phyloP scores from a whole-genome alignment of 2,113 vertebrate species.

The Scartelaos histophorus region DNA sequence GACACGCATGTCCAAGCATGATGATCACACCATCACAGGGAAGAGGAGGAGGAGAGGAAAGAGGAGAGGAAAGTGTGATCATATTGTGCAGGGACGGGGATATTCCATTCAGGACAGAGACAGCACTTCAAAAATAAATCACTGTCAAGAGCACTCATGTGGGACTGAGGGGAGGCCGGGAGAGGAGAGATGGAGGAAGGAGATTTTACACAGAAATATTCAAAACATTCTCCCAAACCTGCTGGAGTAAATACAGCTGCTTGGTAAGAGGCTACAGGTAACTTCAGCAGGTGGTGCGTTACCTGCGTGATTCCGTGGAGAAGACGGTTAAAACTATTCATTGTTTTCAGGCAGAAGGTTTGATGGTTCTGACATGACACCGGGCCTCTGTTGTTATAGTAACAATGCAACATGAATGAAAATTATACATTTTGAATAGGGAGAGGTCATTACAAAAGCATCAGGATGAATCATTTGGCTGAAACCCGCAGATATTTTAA shows the following conservation, averaged over 20 bases:
- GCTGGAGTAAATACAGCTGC: conserved; percentile 13
- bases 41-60: conserved; percentile 24
- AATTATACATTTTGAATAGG: too few relatives aligned
- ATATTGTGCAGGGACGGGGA: conserved; percentile 41
- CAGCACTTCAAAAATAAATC: conserved; percentile 52
- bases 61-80: conserved; percentile 26
- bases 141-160: conserved; percentile 38
- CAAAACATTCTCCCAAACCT: conserved; percentile 22
- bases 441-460: too few relatives aligned
- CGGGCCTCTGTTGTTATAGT: too few relatives aligned
- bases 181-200: conserved; percentile 34
- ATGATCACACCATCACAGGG: conserved; percentile 22
- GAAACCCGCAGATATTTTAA: too few relatives aligned
- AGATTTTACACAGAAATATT: conserved; percentile 36
- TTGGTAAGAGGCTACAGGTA: conserved; percentile 4
- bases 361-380: too few relatives aligned
- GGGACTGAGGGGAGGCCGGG: conserved; percentile 27
- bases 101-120: conserved; percentile 52
- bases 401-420: too few relatives aligned
- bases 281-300: conserved; percentile 3
- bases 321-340: too few relatives aligned
- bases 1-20: conserved; percentile 17
- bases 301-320: too few relatives aligned
- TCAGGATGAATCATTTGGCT: too few relatives aligned
- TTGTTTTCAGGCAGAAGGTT: too few relatives aligned